Evolutionary conservation across 2,113 vertebrate genomes (phyloP), one percentile per base, ranked within the genome.

Genomic region (Stegastes partitus): DNA sequence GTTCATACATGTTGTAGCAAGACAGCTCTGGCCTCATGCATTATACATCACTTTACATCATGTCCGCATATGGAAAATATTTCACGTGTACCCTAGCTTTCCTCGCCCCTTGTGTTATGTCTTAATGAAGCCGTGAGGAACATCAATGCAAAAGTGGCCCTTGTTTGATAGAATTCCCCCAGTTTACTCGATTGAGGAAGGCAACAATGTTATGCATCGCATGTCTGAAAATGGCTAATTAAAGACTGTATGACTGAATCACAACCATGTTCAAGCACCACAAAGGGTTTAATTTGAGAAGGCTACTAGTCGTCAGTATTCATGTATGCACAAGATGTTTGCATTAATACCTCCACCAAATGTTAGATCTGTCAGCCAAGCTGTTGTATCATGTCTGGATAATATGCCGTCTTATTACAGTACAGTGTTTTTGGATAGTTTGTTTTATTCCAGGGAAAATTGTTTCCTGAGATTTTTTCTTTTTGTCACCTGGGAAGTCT

Each of bases 401-500:
- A 56, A 49, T 68, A 25, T 31, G 55, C 21, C 16, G 12, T 47
- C 23, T 21, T 22, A 14, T 50, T 19, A 74, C 18, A 53, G 6
- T 26, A 22, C 50, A 10, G 15, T 18, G 3, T 56, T 47, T 0
- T 31, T 8, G 5, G 31, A 34, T 34, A 34, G 31, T 9, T 49
- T 21, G 0, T 78, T 37, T 4, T 25, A n/a, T 61, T 63, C 61
- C 6, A 23, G 21, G 22, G 34, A 12, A 44, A 34, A 62, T 61
- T 12, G 5, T 61, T 62, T 68, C 14, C 12, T 7, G 11, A 34
- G 3, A 37, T 71, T 19, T 50, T 19, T 50, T n/a, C 7, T 42
- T 12, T 42, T 42, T 37, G 37, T 55, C 50, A 42, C 6, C 25
- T 31, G 6, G 31, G 62, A 79, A 83, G 81, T 80, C 75, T 74